Evolutionary conservation across 1,140 invertebrate species (phyloP), one percentile per base, ranked within the genome.

Genomic region (Sipha flava): DNA sequence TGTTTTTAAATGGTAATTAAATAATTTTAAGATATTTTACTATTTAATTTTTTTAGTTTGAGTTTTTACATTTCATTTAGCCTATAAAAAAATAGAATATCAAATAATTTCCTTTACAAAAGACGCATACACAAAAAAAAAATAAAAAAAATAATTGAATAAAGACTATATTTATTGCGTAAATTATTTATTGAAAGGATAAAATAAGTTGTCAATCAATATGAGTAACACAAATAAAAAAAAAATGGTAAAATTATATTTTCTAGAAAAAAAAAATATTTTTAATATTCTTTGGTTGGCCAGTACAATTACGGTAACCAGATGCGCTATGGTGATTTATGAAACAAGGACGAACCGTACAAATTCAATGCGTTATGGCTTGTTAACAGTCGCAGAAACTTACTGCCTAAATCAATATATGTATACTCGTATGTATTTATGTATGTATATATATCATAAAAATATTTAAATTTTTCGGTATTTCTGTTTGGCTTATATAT

Each of bases 301-400:
- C 37, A 29, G 64, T 66, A 43, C 64, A 66, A 66, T 66, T 66
- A 43, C 3, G 21, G 21, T 43, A 66, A 43, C 64, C 37, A 66
- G 37, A 43, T 43, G 64, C 64, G 64, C 23, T 18, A 59, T 59
- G 57, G 21, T 66, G 62, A 66, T 43, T 66, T 43, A 66, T 66
- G 37, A 43, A 66, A 66, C 21, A 43, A 66, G 64, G 21, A 66
- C 34, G 21, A 34, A 43, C 64, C 64, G 64, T 66, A 23, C 1
- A 66, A 66, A 43, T 66, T 43, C 64, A 66, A 66, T 43, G 23
- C 5, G 64, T 66, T 66, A 66, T 66, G 37, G 64, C 37, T 66
- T 37, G 64, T 66, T 66, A 66, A 23, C 64, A 43, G 37, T 43
- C 12, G 37, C 64, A 43, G 37, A 66, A 66, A 66, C 21, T 66